Evolutionary conservation across 2,888 invertebrate species (phyloP).

Genomic region (Drosophila borborema): DNA sequence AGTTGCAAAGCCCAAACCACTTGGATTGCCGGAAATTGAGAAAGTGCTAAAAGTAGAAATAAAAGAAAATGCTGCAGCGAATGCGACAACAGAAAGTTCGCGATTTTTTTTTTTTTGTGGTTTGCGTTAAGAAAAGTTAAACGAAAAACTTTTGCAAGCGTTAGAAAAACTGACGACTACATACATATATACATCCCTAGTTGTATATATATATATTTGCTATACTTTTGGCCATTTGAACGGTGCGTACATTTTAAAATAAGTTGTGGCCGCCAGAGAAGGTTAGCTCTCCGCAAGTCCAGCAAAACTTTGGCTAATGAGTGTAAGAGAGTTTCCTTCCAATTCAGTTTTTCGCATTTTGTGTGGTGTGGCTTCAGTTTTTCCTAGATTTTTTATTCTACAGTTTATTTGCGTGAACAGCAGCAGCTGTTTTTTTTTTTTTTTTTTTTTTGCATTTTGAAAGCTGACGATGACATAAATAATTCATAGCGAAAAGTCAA

Average conservation of each 20-base stretch:
- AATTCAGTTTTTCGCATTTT: constrained; percentile 14
- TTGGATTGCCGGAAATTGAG: constrained; percentile 65
- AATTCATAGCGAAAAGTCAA: constrained; percentile 54
- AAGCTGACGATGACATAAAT: constrained; percentile 60
- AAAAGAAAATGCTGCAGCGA: constrained; percentile 35
- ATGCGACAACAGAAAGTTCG: constrained; percentile 36
- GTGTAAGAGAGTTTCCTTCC: constrained; percentile 73
- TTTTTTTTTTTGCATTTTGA: constrained; percentile 18
- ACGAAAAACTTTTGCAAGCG: constrained; percentile 73
- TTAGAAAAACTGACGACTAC: constrained; percentile 15
- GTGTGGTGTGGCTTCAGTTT: constrained; percentile 33
- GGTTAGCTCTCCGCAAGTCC: constrained; percentile 54
- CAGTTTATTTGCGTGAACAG: constrained; percentile 33
- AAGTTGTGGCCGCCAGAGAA: constrained; percentile 41
- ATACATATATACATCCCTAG: not conserved
- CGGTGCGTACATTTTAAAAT: constrained; percentile 38
- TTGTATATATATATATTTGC: constrained; percentile 32
- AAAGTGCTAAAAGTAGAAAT: constrained; percentile 54
- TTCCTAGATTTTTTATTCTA: constrained; percentile 6
- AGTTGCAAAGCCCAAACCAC: constrained; percentile 45
- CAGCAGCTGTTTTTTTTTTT: not conserved
- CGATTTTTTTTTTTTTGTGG: constrained; percentile 5
- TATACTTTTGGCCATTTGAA: constrained; percentile 23
- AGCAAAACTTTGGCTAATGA: constrained; percentile 74
- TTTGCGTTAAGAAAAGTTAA: constrained; percentile 58